Percentiles rank a stretch among this genome's conserved stretches.
These are phyloP conservation scores for Polypedilum pembai DNA, from an alignment of 1,140 invertebrate genomes.

Conservation along the genomic window DNA sequence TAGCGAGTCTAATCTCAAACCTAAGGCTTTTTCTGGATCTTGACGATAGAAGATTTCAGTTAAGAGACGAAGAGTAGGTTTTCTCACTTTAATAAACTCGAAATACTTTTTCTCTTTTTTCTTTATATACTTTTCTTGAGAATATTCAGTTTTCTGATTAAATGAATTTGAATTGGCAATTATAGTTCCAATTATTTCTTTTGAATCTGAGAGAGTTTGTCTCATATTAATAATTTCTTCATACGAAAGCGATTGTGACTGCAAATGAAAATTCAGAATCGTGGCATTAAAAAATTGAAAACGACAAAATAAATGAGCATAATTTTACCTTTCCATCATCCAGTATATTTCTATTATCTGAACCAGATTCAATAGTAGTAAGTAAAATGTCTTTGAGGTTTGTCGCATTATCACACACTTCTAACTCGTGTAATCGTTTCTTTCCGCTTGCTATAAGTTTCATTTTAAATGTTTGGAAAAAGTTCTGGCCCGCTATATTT, in stretches of 20 bases:
- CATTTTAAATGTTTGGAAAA: constrained; percentile 74
- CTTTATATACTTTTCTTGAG: constrained; percentile 88
- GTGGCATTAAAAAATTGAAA: neutral
- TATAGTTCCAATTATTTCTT: constrained; percentile 76
- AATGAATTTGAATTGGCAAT: constrained; percentile 86
- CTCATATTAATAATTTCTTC: constrained; percentile 73
- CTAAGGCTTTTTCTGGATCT: constrained; percentile 67
- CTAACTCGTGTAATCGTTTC: constrained; percentile 52
- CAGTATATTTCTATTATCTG: constrained; percentile 76
- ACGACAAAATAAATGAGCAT: too few relatives aligned
- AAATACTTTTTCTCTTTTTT: constrained; percentile 91
- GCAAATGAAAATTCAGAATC: constrained; percentile 32
- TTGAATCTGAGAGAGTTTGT: constrained; percentile 63
- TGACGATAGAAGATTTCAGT: constrained; percentile 70
- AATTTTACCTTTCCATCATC: constrained; percentile 55
- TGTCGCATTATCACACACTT: constrained; percentile 48
- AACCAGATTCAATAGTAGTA: constrained; percentile 52
- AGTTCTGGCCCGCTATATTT: constrained; percentile 61
- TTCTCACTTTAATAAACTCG: constrained; percentile 64
- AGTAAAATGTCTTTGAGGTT: constrained; percentile 47
- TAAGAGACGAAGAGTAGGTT: constrained; percentile 65
- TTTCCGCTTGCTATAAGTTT: constrained; percentile 47
- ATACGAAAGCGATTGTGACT: constrained; percentile 76
- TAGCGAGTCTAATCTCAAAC: constrained; percentile 75
- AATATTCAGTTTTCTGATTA: constrained; percentile 79